Evolutionary conservation across 2,888 invertebrate species (phyloP), one percentile per base, ranked within the genome.

Genomic region (Phoenoteleia sp.): DNA sequence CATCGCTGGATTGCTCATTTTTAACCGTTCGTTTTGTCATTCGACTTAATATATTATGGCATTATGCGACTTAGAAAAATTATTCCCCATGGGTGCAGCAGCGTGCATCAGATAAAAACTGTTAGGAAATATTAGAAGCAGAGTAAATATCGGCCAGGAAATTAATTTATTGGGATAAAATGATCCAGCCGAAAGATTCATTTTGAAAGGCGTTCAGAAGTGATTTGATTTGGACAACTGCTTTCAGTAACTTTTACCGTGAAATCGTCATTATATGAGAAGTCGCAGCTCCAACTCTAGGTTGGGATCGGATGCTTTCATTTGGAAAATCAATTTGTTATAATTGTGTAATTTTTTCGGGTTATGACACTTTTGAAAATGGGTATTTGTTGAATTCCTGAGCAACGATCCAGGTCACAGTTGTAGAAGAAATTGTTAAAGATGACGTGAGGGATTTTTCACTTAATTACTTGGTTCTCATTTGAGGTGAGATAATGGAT

Each of bases 1-100:
- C 47, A 19, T 76, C 56, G 60, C 36, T 21, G 47, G 23, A 21
- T 21, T 21, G 29, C 21, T 39, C 49, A 45, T 66, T 81, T 81
- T 81, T 69, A 75, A 64, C 52, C 9, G 19, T 47, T 52, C 60
- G 69, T 64, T 71, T 76, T 75, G 81, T 76, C 84, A 71, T 84
- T 84, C 81, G 36, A 23, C 17, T 76, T 72, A 71, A 81, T 80
- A 75, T 72, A 72, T 76, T 71, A 56, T 25, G 45, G 64, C 27
- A 69, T 72, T 77, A 72, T 71, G 75, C 29, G 23, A 75, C 36
- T 54, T 54, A 49, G 42, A 81, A 69, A 71, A 75, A 67, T 58
- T 52, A 36, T 42, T 29, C 11, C 29, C 42, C 21, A 58, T 45
- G 17, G 33, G 11, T 11, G 60, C 49, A 42, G 15, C 60, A 25